A percentile compares a stretch with the other conserved stretches of the same genome.
Conservation (phyloP, 2,113 vertebrate species). For the Gnathonemus echidnorhynchus region DNA sequence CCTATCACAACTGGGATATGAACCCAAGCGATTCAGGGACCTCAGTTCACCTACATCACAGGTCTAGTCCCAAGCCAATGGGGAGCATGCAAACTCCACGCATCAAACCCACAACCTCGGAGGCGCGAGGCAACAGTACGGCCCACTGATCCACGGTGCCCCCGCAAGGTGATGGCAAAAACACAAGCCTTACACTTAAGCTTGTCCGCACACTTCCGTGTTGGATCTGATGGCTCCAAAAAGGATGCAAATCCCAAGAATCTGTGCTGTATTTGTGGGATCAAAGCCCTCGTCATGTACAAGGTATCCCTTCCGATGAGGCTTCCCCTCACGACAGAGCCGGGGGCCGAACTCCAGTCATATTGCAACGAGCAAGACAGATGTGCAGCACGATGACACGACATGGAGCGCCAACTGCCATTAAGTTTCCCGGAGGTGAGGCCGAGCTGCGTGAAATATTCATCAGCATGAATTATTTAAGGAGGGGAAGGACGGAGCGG, state of each 20-base stretch:
- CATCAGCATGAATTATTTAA: constrained; percentile 11
- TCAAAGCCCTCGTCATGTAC: not conserved
- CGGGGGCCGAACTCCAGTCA: not conserved
- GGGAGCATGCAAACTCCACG: not conserved
- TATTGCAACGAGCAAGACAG: not conserved
- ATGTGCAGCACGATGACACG: not conserved
- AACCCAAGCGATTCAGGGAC: not conserved
- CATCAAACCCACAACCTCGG: not conserved
- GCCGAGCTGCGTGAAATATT: constrained; percentile 4
- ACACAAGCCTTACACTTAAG: not conserved
- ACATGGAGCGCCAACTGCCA: not conserved
- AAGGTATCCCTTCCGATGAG: not conserved
- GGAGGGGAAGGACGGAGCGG: not conserved
- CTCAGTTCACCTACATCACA: not conserved
- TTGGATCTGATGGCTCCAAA: not conserved
- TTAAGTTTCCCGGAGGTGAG: not conserved
- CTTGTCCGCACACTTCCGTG: not conserved
- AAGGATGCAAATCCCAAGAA: not conserved
- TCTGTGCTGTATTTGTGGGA: not conserved
- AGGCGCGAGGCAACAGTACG: not conserved
- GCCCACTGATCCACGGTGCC: not conserved
- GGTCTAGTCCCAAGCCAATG: not conserved
- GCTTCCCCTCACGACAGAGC: not conserved
- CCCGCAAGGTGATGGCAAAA: not conserved
- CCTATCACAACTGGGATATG: no score